phyloP scores from a whole-genome alignment of 2,113 vertebrate genomes.

The Cephalophus harveyi region DNA sequence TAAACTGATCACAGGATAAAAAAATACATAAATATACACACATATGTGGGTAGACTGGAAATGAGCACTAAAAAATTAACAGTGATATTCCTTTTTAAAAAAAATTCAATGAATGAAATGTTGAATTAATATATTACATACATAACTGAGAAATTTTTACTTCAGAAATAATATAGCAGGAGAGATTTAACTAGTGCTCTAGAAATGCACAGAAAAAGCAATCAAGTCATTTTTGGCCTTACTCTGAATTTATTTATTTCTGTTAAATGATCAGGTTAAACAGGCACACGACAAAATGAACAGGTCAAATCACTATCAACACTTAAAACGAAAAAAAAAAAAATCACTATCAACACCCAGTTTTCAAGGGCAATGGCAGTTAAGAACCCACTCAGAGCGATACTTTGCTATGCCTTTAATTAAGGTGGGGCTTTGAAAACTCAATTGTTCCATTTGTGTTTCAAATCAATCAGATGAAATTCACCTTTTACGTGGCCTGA shows the following conservation, averaged over 20 bases:
- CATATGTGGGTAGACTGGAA: background rate
- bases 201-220: background rate
- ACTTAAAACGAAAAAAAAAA: background rate
- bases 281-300: background rate
- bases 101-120: background rate
- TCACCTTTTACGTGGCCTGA: conserved; percentile 83
- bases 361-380: conserved; percentile 20
- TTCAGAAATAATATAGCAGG: background rate
- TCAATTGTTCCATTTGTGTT: conserved; percentile 72
- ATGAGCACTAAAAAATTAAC: background rate
- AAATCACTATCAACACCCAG: conserved; percentile 47
- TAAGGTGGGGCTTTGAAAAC: conserved; percentile 57
- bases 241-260: conserved; percentile 53
- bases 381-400: background rate
- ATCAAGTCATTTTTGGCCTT: conserved; percentile 42
- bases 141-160: background rate
- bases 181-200: conserved; percentile 29
- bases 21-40: background rate
- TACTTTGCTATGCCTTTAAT: conserved; percentile 53
- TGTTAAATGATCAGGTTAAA: conserved; percentile 66
- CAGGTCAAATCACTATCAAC: conserved; percentile 41
- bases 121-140: background rate
- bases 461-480: conserved; percentile 86
- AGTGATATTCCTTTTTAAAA: background rate
- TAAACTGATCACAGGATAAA: background rate